Evolutionary conservation across 2,797 vertebrate species (phyloP).

Genomic region (Hippoglossus hippoglossus): DNA sequence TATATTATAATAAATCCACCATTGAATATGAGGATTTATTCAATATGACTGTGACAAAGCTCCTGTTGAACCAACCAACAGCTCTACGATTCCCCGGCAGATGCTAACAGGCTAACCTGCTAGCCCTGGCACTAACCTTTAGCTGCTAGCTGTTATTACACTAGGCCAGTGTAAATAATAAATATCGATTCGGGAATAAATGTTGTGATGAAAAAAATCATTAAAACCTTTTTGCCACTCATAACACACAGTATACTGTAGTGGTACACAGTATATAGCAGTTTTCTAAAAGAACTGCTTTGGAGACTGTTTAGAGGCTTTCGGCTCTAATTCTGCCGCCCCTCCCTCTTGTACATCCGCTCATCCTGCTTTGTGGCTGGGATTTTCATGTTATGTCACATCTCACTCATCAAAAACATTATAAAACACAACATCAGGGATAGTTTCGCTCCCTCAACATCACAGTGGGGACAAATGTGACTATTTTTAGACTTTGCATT

Average conservation of each 20-base stretch:
- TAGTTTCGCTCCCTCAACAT: neutral
- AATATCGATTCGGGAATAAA: too few species aligned
- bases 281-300: neutral
- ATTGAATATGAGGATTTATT: too few species aligned
- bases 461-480: neutral
- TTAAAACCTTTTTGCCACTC: too few species aligned
- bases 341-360: constrained; percentile 36
- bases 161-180: too few species aligned
- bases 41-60: too few species aligned
- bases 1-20: too few species aligned
- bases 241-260: neutral
- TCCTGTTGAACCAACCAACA: too few species aligned
- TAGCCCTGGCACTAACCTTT: too few species aligned
- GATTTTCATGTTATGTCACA: constrained; percentile 61
- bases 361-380: constrained; percentile 52
- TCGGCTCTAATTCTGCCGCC: constrained; percentile 40
- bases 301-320: constrained; percentile 13
- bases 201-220: too few species aligned
- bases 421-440: constrained; percentile 17
- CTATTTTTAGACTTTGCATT: neutral
- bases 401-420: constrained; percentile 22
- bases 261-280: neutral
- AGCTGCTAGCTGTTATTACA: too few species aligned
- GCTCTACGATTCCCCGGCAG: too few species aligned
- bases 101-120: too few species aligned